These are phyloP conservation scores for Hemiscyllium ocellatum DNA, from an alignment of 2,113 vertebrate genomes.

Conservation along the genomic window DNA sequence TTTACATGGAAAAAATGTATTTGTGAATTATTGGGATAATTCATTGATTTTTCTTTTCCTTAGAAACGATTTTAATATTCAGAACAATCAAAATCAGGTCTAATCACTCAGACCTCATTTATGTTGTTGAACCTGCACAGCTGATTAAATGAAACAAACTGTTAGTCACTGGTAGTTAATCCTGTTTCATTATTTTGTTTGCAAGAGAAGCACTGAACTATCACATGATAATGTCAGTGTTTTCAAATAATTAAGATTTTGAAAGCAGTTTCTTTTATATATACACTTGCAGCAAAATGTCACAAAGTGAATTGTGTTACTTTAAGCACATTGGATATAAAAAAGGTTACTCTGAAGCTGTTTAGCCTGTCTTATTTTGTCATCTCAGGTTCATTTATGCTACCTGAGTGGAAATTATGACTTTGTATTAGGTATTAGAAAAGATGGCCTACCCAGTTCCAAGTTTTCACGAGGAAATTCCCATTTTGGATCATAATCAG, in stretches of 20 bases:
- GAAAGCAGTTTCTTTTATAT: neutral
- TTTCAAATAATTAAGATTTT: neutral
- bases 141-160: neutral
- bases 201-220: neutral
- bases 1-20: neutral
- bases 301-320: neutral
- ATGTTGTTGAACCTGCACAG: no score
- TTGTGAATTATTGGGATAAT: neutral
- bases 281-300: neutral
- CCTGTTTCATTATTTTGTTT: neutral
- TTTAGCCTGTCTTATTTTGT: neutral
- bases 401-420: neutral
- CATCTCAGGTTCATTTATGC: neutral
- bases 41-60: neutral
- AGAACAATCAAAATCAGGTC: neutral
- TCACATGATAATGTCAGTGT: neutral
- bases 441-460: conserved; percentile 72
- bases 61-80: neutral
- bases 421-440: neutral
- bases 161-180: neutral
- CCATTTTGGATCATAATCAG: conserved; percentile 79
- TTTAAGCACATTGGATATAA: neutral
- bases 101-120: neutral
- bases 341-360: neutral
- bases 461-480: conserved; percentile 94